A percentile compares a stretch with the other conserved stretches of the same genome.
Conservation (phyloP, 2,888 invertebrate species). For the Monopis laevigella region DNA sequence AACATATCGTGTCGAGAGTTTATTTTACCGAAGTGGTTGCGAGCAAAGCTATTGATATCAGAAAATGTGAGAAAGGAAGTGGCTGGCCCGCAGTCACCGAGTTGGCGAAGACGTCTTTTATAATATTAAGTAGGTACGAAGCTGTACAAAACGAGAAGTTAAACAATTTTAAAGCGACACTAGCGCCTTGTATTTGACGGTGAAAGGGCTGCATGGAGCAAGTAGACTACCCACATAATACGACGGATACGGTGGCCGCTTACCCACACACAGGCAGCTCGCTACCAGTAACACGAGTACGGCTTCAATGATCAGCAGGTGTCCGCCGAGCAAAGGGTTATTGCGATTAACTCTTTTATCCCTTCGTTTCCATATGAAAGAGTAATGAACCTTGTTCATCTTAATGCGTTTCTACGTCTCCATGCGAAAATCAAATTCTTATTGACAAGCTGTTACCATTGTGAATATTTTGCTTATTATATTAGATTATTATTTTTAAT, state of each 20-base stretch:
- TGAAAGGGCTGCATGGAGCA: slow-evolving; percentile 43
- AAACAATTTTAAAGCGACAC: slow-evolving; percentile 45
- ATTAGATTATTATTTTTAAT: too few species aligned
- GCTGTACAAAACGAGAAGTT: slow-evolving; percentile 20
- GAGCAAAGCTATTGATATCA: slow-evolving; percentile 59
- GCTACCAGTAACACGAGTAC: slow-evolving; percentile 61
- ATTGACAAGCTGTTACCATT: too few species aligned
- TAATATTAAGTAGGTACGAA: too few species aligned
- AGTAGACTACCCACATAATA: slow-evolving; percentile 62
- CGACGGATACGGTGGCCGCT: slow-evolving; percentile 60
- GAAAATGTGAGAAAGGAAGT: slow-evolving; percentile 67
- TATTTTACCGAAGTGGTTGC: slow-evolving; percentile 39
- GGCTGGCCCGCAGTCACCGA: slow-evolving; percentile 36
- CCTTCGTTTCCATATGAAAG: slow-evolving; percentile 66
- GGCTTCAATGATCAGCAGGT: slow-evolving; percentile 68
- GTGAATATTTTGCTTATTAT: too few species aligned
- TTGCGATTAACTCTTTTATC: slow-evolving; percentile 67
- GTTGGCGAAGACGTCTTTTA: slow-evolving; percentile 3
- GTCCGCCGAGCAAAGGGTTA: slow-evolving; percentile 64
- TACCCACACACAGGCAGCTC: slow-evolving; percentile 57
- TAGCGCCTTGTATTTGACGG: slow-evolving; percentile 42
- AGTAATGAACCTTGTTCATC: slow-evolving; percentile 65
- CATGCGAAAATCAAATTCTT: too few species aligned
- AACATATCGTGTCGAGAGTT: slow-evolving; percentile 47
- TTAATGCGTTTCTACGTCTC: slow-evolving; percentile 7